Conservation (phyloP, 2,888 invertebrate genomes). For the Tetragnatha montana region DNA sequence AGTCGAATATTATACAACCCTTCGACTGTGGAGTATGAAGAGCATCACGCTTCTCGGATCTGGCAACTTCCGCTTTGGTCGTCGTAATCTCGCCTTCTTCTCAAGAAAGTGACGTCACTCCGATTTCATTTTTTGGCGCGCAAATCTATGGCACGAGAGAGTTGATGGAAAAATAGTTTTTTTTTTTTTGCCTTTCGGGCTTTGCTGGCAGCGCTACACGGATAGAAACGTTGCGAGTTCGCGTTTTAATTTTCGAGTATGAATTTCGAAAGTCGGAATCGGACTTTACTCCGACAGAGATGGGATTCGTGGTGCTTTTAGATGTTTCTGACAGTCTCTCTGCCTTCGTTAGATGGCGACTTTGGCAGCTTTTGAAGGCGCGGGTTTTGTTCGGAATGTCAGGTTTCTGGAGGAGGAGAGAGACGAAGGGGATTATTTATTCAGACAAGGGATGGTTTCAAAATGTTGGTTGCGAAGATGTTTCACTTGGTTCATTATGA, state of each 20-base stretch:
- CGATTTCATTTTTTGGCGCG: constrained; percentile 52
- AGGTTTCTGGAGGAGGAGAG: too few relatives aligned
- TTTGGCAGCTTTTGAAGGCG: too few relatives aligned
- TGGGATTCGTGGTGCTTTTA: not conserved
- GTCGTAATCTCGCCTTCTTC: constrained; percentile 42
- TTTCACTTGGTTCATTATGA: too few relatives aligned
- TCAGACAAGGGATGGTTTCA: too few relatives aligned
- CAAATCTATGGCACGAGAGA: constrained; percentile 49
- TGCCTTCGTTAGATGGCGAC: too few relatives aligned
- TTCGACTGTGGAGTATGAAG: constrained; percentile 44
- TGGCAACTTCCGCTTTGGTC: constrained; percentile 62
- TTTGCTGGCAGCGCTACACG: not conserved
- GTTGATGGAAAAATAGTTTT: not conserved
- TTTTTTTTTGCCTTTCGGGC: not conserved
- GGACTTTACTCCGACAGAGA: not conserved
- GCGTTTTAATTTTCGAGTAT: not conserved
- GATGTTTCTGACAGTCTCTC: too few relatives aligned
- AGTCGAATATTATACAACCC: constrained; percentile 29
- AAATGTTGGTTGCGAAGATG: too few relatives aligned
- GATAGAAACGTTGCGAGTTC: not conserved
- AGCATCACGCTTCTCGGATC: constrained; percentile 61
- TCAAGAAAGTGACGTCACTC: constrained; percentile 62
- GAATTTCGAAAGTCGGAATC: not conserved
- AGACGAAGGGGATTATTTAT: too few relatives aligned
- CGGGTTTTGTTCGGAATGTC: too few relatives aligned